Conservation (phyloP, 1,140 invertebrate species). For the Leptinotarsa defecta region DNA sequence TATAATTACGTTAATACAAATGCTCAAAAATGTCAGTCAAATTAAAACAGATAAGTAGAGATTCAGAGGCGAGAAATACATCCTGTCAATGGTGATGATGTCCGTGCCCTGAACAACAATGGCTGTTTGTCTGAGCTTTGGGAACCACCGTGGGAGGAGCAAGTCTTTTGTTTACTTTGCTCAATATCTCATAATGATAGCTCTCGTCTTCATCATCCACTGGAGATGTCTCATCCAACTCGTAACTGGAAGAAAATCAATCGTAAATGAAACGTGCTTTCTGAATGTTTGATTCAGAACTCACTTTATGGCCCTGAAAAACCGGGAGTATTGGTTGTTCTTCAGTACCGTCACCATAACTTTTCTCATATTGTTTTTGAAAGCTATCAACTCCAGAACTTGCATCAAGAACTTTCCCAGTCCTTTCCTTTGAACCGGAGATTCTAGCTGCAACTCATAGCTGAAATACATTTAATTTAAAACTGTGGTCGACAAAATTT, state of each 20-base stretch:
- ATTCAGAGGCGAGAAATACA: not conserved
- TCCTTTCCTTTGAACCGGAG: slow-evolving; percentile 68
- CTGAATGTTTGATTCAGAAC: not conserved
- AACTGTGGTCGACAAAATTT: not conserved
- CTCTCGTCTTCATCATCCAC: slow-evolving; percentile 57
- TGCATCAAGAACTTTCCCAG: slow-evolving; percentile 82
- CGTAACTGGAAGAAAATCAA: slow-evolving; percentile 51
- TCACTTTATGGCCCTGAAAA: slow-evolving; percentile 76
- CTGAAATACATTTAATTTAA: slow-evolving; percentile 56
- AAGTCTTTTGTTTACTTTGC: slow-evolving; percentile 58
- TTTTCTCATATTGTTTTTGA: slow-evolving; percentile 74
- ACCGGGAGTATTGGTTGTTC: slow-evolving; percentile 71
- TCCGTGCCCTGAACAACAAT: slow-evolving; percentile 44
- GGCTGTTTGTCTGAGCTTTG: slow-evolving; percentile 29
- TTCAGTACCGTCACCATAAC: slow-evolving; percentile 82
- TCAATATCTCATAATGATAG: slow-evolving; percentile 62
- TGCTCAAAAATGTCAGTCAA: not conserved
- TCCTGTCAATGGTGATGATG: slow-evolving; percentile 34
- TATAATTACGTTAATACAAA: too few species aligned
- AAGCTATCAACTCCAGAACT: slow-evolving; percentile 75
- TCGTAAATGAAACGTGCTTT: slow-evolving; percentile 12
- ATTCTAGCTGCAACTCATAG: slow-evolving; percentile 83
- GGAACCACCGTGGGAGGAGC: slow-evolving; percentile 27
- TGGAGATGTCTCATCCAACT: slow-evolving; percentile 61
- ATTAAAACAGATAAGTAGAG: not conserved